phyloP scores from a whole-genome alignment of 2,113 vertebrate species.

The Tetraodon nigroviridis region DNA sequence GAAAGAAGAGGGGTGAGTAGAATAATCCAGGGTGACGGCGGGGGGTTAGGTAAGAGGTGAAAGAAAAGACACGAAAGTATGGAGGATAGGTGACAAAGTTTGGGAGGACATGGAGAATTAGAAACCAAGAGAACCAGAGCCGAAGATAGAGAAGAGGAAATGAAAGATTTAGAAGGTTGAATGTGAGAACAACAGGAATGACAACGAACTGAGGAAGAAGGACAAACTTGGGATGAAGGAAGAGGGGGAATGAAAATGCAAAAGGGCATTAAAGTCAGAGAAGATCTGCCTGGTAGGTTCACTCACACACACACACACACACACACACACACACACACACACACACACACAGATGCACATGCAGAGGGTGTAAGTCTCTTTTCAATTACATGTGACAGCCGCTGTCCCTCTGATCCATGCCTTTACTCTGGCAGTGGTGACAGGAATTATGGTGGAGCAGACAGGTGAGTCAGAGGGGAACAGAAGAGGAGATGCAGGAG shows the following conservation, averaged over 20 bases:
- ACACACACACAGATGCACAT: conserved; percentile 30
- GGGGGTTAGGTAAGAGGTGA: conserved; percentile 7
- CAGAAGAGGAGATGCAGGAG: conserved; percentile 12
- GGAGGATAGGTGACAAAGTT: not conserved
- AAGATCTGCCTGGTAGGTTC: conserved; percentile 57
- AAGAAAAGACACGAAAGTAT: not conserved
- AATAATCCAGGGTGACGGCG: conserved; percentile 14
- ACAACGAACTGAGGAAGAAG: conserved; percentile 1
- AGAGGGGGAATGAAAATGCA: conserved; percentile 20
- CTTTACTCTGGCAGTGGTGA: conserved; percentile 56
- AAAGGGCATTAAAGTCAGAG: conserved; percentile 55
- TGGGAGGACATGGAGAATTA: not conserved
- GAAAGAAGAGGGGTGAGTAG: conserved; percentile 15
- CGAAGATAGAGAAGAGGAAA: conserved; percentile 7
- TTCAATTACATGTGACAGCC: conserved; percentile 74
- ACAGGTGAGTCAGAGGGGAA: conserved; percentile 53
- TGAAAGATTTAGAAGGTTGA: conserved; percentile 18
- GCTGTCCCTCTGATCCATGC: conserved; percentile 69
- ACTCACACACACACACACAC: conserved; percentile 14
- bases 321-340: conserved; percentile 22
- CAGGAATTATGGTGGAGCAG: conserved; percentile 64
- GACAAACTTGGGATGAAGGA: not conserved
- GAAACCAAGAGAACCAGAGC: not conserved
- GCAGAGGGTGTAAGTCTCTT: conserved; percentile 67
- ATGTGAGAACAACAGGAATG: not conserved